phyloP scores from a whole-genome alignment of 2,113 vertebrate species.

The Atrichornis clamosus region DNA sequence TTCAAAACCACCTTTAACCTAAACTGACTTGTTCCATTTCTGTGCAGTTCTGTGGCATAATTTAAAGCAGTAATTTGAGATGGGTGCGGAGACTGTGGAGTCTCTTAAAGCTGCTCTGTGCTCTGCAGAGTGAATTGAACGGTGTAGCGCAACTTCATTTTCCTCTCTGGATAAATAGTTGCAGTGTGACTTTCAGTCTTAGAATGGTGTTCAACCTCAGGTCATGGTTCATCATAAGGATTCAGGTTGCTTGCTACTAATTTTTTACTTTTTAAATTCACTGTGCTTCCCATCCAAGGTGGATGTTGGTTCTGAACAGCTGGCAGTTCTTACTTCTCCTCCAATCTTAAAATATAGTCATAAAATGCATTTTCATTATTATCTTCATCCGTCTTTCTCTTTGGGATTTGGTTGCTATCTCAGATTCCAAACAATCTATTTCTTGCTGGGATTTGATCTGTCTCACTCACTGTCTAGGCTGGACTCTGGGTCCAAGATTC shows the following conservation, averaged over 20 bases:
- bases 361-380: neutral
- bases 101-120: neutral
- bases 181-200: neutral
- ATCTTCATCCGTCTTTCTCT: neutral
- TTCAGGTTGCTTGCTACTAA: neutral
- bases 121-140: neutral
- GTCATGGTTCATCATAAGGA: fast-evolving
- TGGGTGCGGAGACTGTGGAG: fast-evolving
- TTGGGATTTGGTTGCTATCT: neutral
- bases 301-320: neutral
- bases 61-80: neutral
- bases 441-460: neutral
- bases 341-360: neutral
- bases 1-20: neutral
- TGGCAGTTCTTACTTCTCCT: neutral
- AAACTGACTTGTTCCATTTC: neutral
- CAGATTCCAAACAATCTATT: neutral
- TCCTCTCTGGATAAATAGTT: neutral
- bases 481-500: neutral
- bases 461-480: neutral
- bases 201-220: neutral
- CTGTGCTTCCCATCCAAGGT: neutral
- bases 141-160: neutral
- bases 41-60: neutral
- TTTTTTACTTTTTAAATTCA: neutral